Base-by-base conservation (phyloP, 1,140 invertebrate genomes). In the Teleogryllus occipitalis region DNA sequence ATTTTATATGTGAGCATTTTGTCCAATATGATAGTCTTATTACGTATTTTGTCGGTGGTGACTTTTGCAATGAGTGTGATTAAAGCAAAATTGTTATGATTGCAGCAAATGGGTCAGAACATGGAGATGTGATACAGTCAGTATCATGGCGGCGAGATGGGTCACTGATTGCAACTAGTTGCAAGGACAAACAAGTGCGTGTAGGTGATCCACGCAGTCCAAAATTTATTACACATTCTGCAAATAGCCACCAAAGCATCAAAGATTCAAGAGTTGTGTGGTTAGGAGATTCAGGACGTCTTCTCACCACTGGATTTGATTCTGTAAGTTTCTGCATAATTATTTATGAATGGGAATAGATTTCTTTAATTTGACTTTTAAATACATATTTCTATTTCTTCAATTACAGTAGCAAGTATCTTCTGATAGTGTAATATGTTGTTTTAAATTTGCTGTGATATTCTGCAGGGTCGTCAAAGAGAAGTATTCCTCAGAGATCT, bases 201-300 rank as follows among this genome's bases (percentile, higher is more conserved):
- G 91, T 96, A 47, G 87, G 95, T 80, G 95, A 97, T 88, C 94
- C 95, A 0, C 87, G 95, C 27, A 88, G 88, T 0, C 83, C 87
- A n/a, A 84, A 84, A 8, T 84, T 90, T 0, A 86, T 88, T 80
- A 90, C 93, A 74, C 86, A 93, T 27, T 88, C 90, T 81, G 87
- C 90, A 4, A 91, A 91, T 79, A 95, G 94, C 83, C 95, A 96
- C 86, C 93, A 93, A 84, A 95, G 93, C 83, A 94, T 96, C 76
- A 97, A 96, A 86, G 97, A 98, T 84, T 97, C 95, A 0, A 88
- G 96, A 79, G 90, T 97, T 4, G 91, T 96, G 0, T 98, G 96
- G 95, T 86, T 98, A 0, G 95, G 95, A 21, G 92, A 95, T 82
- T 91, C 91, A 80, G 91, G 95, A 65, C 90, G 90, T 82, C 91